Evolutionary conservation across 2,797 vertebrate genomes (phyloP), one percentile per base, ranked within the genome.

Genomic region (Mallotus villosus): DNA sequence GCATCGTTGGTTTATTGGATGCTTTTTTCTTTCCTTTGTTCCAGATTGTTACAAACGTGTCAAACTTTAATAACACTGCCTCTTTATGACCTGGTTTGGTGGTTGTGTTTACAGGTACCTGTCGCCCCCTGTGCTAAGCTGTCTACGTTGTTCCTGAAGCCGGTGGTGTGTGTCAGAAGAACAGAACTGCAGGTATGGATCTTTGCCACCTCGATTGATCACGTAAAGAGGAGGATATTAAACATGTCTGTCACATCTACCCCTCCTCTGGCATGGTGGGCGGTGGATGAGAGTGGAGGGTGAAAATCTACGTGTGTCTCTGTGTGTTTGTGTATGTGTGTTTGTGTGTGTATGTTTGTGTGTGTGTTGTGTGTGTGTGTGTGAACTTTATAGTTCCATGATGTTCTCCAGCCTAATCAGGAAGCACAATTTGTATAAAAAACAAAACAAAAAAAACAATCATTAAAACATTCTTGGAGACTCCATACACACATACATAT

Each of bases 371-470:
- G 25, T 25, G 51, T 94, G 92, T 92, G 93, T 92, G 82, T 84
- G 82, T 95, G 94, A 95, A 94, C 95, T 95, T 95, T 95, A 81
- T 80, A 80, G 89, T 86, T 91, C 90, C 86, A 88, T 86, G 87
- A 92, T 91, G 93, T 92, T 93, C 89, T 85, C 12, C 27, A 5
- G 14, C 27, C 94, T 95, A 94, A 96, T 95, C 94, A 94, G 94
- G 94, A 94, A 90, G 91, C 93, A 92, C 93, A 94, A 95, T 94
- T 94, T 95, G 94, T 93, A 94, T 94, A 41, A 41, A 41, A 41
- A 41, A 41, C 92, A 93, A 92, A 92, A 93, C 93, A 94, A 92
- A 21, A 25, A 19, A 94, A 71, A 95, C 93, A 41, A 41, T 2
- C 6, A 93, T 95, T 95, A 94, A 93, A 93, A 92, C 94, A 95